Percentiles rank a stretch among this genome's conserved stretches.
Evolutionary conservation across 2,797 vertebrate genomes (phyloP).

Genomic region (Microctenopoma steveboyesi): DNA sequence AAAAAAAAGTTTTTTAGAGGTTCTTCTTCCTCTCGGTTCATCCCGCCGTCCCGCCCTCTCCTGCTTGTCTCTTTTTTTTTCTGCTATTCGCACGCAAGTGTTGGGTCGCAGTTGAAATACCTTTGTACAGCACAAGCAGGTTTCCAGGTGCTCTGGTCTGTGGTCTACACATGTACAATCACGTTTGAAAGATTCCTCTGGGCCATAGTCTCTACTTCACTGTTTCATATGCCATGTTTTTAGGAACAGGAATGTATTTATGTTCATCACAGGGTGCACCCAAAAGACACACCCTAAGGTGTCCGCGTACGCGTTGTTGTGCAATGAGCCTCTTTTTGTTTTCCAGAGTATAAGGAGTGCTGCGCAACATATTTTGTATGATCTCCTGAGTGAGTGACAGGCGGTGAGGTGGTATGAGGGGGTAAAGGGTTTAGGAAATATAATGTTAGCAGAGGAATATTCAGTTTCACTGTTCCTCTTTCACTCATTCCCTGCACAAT

Average conservation of each 20-base stretch:
- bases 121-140: neutral
- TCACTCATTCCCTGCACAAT: neutral
- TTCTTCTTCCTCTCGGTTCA: conserved; percentile 13
- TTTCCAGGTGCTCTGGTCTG: neutral
- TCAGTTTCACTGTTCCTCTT: conserved; percentile 6
- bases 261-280: neutral
- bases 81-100: conserved; percentile 1
- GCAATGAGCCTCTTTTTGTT: neutral
- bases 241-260: conserved; percentile 37
- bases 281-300: conserved; percentile 64
- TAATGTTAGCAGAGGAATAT: too few relatives aligned
- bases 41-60: conserved; percentile 16
- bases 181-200: neutral
- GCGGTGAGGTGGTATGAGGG: neutral
- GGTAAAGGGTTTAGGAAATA: neutral
- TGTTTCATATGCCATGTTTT: conserved; percentile 23
- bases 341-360: neutral
- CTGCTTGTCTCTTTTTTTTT: neutral
- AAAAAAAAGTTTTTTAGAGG: conserved; percentile 49
- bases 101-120: conserved; percentile 3
- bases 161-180: neutral
- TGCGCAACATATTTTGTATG: neutral
- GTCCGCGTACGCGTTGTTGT: conserved; percentile 23
- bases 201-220: neutral
- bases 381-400: neutral